Percentiles rank a stretch among this genome's conserved stretches.
Conservation (phyloP, 1,140 invertebrate genomes). For the Scaptomyza montana region DNA sequence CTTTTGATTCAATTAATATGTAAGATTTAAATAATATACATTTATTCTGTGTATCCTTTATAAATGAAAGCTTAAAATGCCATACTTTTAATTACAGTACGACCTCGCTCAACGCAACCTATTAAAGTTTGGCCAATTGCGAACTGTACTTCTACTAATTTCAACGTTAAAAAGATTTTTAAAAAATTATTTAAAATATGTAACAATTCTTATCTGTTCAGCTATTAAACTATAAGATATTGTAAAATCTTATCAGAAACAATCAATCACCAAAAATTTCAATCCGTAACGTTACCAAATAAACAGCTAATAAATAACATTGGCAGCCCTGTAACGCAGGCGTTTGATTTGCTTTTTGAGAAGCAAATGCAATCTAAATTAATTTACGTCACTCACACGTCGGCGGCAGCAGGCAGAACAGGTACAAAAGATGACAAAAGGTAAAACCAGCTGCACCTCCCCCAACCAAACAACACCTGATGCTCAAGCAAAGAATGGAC, state of each 20-base stretch:
- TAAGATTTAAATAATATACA: too few species aligned
- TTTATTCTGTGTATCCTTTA: too few species aligned
- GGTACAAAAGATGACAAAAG: conserved; percentile 59
- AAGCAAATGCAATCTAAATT: conserved; percentile 60
- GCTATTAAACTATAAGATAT: too few species aligned
- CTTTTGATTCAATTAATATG: background rate
- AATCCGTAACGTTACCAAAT: background rate
- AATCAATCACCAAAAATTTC: too few species aligned
- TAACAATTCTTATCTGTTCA: too few species aligned
- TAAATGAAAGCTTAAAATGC: too few species aligned
- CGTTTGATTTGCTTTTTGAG: conserved; percentile 28
- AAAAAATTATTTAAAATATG: too few species aligned
- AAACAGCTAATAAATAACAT: background rate
- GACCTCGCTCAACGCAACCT: too few species aligned
- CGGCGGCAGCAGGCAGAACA: conserved; percentile 27
- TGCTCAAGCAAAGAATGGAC: conserved; percentile 21
- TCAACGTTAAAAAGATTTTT: too few species aligned
- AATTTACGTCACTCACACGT: conserved; percentile 67
- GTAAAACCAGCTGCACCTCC: background rate
- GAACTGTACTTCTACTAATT: too few species aligned
- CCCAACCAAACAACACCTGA: background rate
- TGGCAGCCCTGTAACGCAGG: conserved; percentile 23
- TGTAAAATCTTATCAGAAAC: background rate
- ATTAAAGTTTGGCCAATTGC: too few species aligned
- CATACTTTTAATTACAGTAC: too few species aligned